phyloP scores from a whole-genome alignment of 2,888 invertebrate species.

The Nezara viridula region DNA sequence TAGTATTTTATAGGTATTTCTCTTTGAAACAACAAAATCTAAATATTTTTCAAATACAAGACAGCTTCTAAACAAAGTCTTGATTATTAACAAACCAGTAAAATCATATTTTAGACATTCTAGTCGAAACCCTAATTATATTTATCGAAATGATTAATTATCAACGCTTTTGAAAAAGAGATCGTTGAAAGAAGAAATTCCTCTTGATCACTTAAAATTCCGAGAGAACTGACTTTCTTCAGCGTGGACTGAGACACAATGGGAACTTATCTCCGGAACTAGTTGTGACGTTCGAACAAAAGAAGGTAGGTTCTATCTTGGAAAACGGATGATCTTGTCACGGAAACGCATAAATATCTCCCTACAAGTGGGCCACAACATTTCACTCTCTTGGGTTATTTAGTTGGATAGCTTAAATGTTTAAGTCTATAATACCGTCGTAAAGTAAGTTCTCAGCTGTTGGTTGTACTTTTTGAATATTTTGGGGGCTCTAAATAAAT shows the following conservation, averaged over 20 bases:
- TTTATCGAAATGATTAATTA: neutral
- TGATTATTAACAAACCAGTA: too few species aligned
- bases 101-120: too few species aligned
- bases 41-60: too few species aligned
- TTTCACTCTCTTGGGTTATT: neutral
- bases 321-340: conserved; percentile 7
- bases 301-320: conserved; percentile 1
- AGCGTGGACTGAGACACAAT: conserved; percentile 3
- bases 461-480: neutral
- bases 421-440: neutral
- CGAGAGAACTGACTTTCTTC: neutral
- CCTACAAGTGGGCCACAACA: conserved; percentile 24
- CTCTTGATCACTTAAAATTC: conserved; percentile 2
- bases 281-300: conserved; percentile 3
- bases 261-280: conserved; percentile 11
- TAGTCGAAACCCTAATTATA: too few species aligned
- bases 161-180: neutral
- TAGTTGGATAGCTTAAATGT: neutral
- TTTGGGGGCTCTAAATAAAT: neutral
- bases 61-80: too few species aligned
- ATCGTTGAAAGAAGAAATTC: neutral
- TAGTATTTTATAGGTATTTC: too few species aligned
- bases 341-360: conserved; percentile 32
- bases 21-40: too few species aligned
- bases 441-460: neutral